Conservation (phyloP, 2,797 vertebrate genomes). For the Phalloptychus januarius region DNA sequence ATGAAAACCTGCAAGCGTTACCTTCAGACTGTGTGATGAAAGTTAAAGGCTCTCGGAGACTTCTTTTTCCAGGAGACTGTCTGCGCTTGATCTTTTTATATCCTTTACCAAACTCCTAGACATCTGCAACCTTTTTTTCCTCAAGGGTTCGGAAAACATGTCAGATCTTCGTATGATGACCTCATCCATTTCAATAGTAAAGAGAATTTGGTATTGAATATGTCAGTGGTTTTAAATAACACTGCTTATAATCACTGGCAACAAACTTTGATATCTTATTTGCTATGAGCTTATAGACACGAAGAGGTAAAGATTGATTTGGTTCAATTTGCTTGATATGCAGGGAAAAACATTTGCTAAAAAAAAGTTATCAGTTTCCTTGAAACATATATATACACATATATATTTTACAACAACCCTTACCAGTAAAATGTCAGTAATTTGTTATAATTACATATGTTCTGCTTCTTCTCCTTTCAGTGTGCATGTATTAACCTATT, state of each 20-base stretch:
- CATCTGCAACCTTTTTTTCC: slow-evolving; percentile 8
- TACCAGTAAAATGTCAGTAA: neutral
- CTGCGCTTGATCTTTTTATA: slow-evolving; percentile 13
- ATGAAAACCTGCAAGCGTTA: neutral
- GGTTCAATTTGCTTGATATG: neutral
- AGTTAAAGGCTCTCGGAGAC: slow-evolving; percentile 4
- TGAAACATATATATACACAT: neutral
- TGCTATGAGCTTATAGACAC: neutral
- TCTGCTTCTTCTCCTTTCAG: neutral
- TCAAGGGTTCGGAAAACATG: neutral
- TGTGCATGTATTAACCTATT: slow-evolving; percentile 8
- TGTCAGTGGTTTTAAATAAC: neutral
- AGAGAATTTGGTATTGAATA: slow-evolving; percentile 11
- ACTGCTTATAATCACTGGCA: neutral
- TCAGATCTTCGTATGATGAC: slow-evolving; percentile 15
- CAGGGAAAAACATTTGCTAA: neutral
- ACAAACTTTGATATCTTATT: neutral
- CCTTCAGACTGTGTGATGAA: slow-evolving; percentile 8
- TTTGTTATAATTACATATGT: neutral
- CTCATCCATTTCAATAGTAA: slow-evolving; percentile 2
- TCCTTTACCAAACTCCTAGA: neutral
- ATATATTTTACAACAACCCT: neutral
- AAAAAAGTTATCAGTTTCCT: neutral
- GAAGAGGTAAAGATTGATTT: neutral
- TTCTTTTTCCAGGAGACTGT: slow-evolving; percentile 5